phyloP scores from a whole-genome alignment of 1,140 invertebrate genomes.

The Pseudomyrmex cubaensis region DNA sequence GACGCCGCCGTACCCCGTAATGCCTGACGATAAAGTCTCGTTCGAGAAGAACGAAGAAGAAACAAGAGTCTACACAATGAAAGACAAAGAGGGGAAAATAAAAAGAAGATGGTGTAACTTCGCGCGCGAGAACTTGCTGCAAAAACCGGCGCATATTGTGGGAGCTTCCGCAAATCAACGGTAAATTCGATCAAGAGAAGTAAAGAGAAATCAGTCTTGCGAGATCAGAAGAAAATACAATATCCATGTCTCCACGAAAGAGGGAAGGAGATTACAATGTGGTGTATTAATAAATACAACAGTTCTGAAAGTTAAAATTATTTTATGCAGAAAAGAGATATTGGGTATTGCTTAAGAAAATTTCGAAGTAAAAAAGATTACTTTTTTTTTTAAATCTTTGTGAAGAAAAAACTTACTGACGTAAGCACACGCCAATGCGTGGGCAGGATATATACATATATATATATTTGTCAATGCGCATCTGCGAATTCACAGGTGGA shows the following conservation, averaged over 20 bases:
- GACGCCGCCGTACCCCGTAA: slow-evolving; percentile 60
- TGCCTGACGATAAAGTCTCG: slow-evolving; percentile 73
- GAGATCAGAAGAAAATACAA: not conserved
- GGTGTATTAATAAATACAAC: not conserved
- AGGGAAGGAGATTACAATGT: no score
- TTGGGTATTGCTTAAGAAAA: no score
- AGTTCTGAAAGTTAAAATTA: not conserved
- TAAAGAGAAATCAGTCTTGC: slow-evolving; percentile 9
- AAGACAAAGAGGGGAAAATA: slow-evolving; percentile 32
- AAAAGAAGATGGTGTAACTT: slow-evolving; percentile 73
- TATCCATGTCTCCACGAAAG: no score
- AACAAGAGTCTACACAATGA: slow-evolving; percentile 57
- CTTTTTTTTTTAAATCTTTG: not conserved
- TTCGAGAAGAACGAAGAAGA: slow-evolving; percentile 50
- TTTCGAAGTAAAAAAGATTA: not conserved
- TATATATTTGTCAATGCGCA: not conserved
- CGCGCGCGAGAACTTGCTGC: slow-evolving; percentile 61
- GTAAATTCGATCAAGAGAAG: slow-evolving; percentile 56
- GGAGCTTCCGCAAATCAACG: slow-evolving; percentile 50
- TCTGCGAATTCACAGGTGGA: slow-evolving; percentile 55
- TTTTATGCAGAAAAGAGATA: not conserved
- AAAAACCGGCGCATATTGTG: slow-evolving; percentile 74
- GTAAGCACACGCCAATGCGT: not conserved
- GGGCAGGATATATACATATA: not conserved
- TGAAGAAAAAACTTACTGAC: not conserved